Evolutionary conservation across 1,140 invertebrate species (phyloP).

Genomic region (Homalodisca vitripennis): DNA sequence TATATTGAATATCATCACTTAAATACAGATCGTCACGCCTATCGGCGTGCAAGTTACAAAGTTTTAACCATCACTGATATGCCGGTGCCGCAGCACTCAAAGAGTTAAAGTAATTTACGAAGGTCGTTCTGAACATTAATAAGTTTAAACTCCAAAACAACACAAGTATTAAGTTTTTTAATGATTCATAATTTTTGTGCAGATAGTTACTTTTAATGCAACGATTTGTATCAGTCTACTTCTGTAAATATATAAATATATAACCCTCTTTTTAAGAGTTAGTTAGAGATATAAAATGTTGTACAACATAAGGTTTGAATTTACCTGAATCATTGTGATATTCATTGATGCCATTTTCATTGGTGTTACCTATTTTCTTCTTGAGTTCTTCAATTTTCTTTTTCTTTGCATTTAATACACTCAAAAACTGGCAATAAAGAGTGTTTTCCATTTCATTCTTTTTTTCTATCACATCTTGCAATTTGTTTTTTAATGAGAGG

Average conservation of each 20-base stretch:
- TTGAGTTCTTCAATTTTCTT: not conserved
- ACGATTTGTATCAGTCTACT: not conserved
- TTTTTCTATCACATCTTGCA: not conserved
- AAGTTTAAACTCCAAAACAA: no score
- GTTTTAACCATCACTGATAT: no score
- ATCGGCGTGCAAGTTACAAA: no score
- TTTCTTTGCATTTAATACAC: not conserved
- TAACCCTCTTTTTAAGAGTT: not conserved
- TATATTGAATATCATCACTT: no score
- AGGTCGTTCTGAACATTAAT: no score
- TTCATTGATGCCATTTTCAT: not conserved
- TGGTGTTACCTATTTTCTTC: not conserved
- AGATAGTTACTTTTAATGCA: not conserved
- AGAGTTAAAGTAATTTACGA: no score
- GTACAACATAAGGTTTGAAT: not conserved
- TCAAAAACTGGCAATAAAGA: not conserved
- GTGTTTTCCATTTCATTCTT: not conserved
- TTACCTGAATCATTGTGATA: not conserved
- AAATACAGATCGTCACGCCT: no score
- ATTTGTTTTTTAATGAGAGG: not conserved
- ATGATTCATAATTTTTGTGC: no score
- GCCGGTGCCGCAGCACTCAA: no score
- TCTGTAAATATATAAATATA: not conserved
- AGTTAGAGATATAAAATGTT: not conserved
- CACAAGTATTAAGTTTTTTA: no score